These are phyloP conservation scores for Neotoxoptera formosana DNA, from an alignment of 1,140 invertebrate genomes.

Conservation along the genomic window DNA sequence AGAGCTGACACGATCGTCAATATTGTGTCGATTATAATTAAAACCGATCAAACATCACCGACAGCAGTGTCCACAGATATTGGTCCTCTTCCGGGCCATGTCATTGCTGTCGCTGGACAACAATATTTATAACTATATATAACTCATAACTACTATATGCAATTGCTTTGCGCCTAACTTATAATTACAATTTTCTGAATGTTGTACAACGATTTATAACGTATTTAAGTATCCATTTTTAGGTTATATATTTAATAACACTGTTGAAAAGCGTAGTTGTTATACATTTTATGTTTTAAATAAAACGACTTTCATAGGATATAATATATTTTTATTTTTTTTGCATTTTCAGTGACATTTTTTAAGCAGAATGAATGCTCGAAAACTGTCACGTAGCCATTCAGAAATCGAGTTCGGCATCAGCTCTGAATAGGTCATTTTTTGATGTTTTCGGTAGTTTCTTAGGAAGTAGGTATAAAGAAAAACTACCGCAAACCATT, in stretches of 20 bases:
- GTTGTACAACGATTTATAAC: not conserved
- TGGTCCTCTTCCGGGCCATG: rapidly evolving
- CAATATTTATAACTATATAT: not conserved
- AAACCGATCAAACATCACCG: not conserved
- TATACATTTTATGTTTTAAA: not conserved
- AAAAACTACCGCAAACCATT: not conserved
- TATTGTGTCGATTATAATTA: not conserved
- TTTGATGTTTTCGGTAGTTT: not conserved
- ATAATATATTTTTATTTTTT: not conserved
- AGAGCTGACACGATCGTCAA: not conserved
- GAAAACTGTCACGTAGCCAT: not conserved
- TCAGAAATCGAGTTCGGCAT: not conserved
- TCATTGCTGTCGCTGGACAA: not conserved
- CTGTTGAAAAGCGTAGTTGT: not conserved
- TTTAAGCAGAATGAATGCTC: not conserved
- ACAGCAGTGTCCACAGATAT: not conserved
- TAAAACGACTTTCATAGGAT: not conserved
- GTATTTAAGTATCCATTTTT: not conserved
- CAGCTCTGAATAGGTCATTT: constrained; percentile 1
- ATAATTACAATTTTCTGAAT: not conserved
- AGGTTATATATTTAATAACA: not conserved
- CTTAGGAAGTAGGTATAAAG: not conserved
- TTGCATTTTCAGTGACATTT: not conserved
- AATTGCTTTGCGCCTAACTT: not conserved
- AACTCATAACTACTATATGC: no score